Evolutionary conservation across 1,140 invertebrate genomes (phyloP).

Genomic region (Dufourea novaeangliae): DNA sequence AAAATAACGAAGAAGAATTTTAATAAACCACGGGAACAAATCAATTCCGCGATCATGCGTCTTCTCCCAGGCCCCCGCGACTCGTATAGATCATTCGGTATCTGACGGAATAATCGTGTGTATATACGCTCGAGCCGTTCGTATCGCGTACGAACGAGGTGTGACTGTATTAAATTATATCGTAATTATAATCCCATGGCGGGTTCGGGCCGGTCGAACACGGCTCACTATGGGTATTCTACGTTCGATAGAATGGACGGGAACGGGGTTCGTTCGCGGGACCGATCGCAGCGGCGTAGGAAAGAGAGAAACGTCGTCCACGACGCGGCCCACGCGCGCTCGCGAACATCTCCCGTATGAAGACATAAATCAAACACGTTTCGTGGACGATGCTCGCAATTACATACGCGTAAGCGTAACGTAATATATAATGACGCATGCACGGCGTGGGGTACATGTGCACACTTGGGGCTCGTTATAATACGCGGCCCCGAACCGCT

Average conservation of each 20-base stretch:
- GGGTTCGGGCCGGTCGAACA: constrained; percentile 7
- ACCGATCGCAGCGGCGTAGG: background rate
- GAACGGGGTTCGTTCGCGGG: constrained; percentile 18
- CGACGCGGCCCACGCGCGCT: constrained; percentile 70
- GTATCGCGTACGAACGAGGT: constrained; percentile 6
- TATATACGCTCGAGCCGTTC: background rate
- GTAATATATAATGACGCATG: constrained; percentile 75
- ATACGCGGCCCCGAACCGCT: constrained; percentile 64
- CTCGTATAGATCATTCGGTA: background rate
- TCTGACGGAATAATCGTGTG: constrained; percentile 7
- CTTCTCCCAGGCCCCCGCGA: background rate
- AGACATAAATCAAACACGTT: constrained; percentile 80
- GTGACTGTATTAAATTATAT: constrained; percentile 48
- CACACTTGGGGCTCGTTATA: constrained; percentile 75
- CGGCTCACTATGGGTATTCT: constrained; percentile 28
- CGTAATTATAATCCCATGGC: constrained; percentile 44
- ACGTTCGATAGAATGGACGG: constrained; percentile 39
- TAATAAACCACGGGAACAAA: background rate
- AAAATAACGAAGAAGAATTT: background rate
- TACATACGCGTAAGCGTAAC: constrained; percentile 77
- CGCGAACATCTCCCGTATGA: constrained; percentile 73
- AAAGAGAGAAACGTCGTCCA: constrained; percentile 37
- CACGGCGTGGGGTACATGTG: constrained; percentile 56
- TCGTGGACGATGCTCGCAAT: constrained; percentile 79
- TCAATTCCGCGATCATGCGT: background rate